phyloP scores from a whole-genome alignment of 2,113 vertebrate genomes.

The Pachyramphus minor region DNA sequence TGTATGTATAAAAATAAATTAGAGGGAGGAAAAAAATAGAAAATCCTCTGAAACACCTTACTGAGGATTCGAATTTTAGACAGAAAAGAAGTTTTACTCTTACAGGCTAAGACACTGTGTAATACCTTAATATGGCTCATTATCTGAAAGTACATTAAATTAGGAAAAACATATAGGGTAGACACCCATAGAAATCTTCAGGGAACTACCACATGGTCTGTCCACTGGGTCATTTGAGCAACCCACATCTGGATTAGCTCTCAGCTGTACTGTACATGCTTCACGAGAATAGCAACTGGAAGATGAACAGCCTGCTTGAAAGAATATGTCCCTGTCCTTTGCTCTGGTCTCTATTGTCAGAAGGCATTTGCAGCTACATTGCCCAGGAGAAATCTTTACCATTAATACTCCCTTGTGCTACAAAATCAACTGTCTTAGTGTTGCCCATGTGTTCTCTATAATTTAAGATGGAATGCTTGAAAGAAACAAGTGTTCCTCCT shows the following conservation, averaged over 20 bases:
- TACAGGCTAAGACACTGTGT: background rate
- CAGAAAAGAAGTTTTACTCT: rapidly evolving
- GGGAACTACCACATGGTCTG: background rate
- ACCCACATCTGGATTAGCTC: background rate
- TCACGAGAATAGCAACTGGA: background rate
- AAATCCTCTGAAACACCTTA: background rate
- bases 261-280: background rate
- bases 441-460: background rate
- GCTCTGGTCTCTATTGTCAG: background rate
- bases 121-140: background rate
- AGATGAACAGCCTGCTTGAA: background rate
- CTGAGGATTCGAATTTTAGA: background rate
- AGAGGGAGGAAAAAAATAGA: background rate
- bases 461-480: background rate
- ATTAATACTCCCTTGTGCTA: background rate
- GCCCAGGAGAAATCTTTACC: background rate
- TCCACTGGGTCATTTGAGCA: background rate
- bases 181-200: background rate
- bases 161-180: background rate
- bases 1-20: background rate
- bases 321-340: background rate
- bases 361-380: background rate
- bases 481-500: background rate
- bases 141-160: background rate
- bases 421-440: background rate